Conservation (phyloP, 2,113 vertebrate species). For the human (Homo sapiens) region DNA sequence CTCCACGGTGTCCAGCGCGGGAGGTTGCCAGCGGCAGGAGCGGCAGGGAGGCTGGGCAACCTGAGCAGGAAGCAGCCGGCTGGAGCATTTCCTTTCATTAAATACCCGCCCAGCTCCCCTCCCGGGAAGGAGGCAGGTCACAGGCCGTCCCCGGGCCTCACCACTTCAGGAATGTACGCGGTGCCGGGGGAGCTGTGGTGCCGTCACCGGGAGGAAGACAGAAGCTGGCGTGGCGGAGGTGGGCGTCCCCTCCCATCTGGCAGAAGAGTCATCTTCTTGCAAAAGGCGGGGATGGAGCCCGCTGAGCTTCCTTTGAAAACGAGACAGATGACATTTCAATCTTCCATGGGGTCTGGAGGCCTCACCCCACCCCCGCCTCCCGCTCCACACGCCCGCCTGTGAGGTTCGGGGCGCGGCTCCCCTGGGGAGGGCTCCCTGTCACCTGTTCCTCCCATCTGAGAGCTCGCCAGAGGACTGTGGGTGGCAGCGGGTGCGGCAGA, state of each 20-base stretch:
- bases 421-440: constrained; percentile 53
- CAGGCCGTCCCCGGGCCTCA: constrained; percentile 2
- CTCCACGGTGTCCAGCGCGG: neutral
- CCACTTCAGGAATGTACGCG: neutral
- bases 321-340: constrained; percentile 33
- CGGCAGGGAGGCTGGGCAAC: neutral
- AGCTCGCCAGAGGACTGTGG: constrained; percentile 69
- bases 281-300: neutral
- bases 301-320: neutral
- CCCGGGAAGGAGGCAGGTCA: neutral
- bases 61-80: constrained; percentile 53
- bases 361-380: neutral
- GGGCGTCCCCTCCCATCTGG: constrained; percentile 52
- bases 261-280: neutral
- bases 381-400: neutral
- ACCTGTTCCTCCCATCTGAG: constrained; percentile 78
- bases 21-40: neutral
- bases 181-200: neutral
- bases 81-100: constrained; percentile 48
- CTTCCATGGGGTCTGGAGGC: constrained; percentile 20
- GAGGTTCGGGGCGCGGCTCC: neutral
- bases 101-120: neutral
- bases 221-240: constrained; percentile 17
- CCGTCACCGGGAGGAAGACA: neutral
- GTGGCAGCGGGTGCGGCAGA: constrained; percentile 57